Conservation (phyloP, 30 jellyfish, hydroid and myxozoan genomes). For the Catostylus mosaicus region DNA sequence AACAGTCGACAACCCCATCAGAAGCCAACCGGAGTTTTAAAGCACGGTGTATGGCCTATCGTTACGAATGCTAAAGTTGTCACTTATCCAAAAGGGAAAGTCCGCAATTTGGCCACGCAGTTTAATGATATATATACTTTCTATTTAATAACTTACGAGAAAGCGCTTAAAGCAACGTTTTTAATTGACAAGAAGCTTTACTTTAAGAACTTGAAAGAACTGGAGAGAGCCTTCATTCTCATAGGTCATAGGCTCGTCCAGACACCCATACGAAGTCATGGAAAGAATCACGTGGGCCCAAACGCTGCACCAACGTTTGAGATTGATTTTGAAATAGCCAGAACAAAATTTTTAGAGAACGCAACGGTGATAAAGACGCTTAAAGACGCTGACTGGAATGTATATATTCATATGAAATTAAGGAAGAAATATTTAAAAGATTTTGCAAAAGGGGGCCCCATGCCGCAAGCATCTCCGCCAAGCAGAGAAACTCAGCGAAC, state of each 20-base stretch:
- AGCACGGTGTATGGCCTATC: slow-evolving; percentile 50
- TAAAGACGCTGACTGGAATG: slow-evolving; percentile 2
- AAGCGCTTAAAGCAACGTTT: neutral
- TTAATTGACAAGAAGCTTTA: neutral
- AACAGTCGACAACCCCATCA: neutral
- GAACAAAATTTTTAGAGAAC: neutral
- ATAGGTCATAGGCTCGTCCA: slow-evolving; percentile 23
- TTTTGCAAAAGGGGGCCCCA: neutral
- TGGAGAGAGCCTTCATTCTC: neutral
- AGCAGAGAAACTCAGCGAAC: neutral
- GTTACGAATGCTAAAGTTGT: slow-evolving; percentile 12
- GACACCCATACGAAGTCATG: slow-evolving; percentile 17
- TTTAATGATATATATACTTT: slow-evolving; percentile 41
- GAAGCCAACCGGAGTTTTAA: neutral
- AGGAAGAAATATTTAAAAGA: neutral
- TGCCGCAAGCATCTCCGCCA: neutral
- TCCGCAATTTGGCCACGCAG: neutral
- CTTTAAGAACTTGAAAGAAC: neutral
- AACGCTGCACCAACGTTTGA: slow-evolving; percentile 60
- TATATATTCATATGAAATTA: neutral
- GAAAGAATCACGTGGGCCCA: slow-evolving; percentile 29
- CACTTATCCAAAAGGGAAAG: slow-evolving; percentile 32
- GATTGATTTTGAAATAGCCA: neutral
- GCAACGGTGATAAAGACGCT: neutral
- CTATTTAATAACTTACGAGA: slow-evolving; percentile 7